A percentile compares a stretch with the other conserved stretches of the same genome.
These are phyloP conservation scores for Anolis apletophallus DNA, from an alignment of 2,797 vertebrate genomes.

Conservation along the genomic window DNA sequence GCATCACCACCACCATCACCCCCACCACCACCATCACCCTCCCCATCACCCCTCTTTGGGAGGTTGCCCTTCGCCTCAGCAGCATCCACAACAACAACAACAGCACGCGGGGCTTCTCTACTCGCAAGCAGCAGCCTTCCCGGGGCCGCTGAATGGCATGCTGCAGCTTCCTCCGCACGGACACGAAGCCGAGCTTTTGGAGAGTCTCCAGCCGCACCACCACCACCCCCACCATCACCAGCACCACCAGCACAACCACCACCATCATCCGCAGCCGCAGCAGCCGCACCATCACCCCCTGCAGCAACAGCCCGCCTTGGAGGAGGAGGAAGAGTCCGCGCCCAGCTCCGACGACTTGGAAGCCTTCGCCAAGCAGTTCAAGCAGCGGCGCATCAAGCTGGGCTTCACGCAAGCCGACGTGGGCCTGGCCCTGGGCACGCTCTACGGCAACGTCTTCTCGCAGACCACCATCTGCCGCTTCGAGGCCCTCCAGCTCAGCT, in stretches of 20 bases:
- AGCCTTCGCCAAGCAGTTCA: slow-evolving; percentile 98
- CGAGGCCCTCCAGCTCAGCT: slow-evolving; percentile 95
- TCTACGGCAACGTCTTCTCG: slow-evolving; percentile 96
- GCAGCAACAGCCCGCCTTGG: slow-evolving; percentile 79
- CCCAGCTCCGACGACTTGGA: slow-evolving; percentile 97
- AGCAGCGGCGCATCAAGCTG: slow-evolving; percentile 95
- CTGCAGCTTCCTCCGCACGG: slow-evolving; percentile 92
- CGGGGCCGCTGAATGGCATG: slow-evolving; percentile 89
- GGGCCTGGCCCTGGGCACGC: slow-evolving; percentile 93
- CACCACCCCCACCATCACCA: no score
- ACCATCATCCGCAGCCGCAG: no score
- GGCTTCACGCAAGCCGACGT: slow-evolving; percentile 97
- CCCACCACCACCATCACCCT: no score
- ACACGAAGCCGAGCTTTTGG: slow-evolving; percentile 75
- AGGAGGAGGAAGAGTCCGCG: slow-evolving; percentile 85
- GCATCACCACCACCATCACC: slow-evolving; percentile 79
- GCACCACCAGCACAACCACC: no score
- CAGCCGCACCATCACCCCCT: slow-evolving; percentile 39
- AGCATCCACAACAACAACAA: no score
- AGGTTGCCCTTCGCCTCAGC: slow-evolving; percentile 53
- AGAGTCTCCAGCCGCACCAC: no score
- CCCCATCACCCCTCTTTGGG: slow-evolving; percentile 66
- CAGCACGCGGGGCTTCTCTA: slow-evolving; percentile 87
- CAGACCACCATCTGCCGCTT: slow-evolving; percentile 97
- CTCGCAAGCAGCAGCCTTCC: slow-evolving; percentile 89